Conservation (phyloP, 2,113 vertebrate species). For the Phoenicopterus ruber region DNA sequence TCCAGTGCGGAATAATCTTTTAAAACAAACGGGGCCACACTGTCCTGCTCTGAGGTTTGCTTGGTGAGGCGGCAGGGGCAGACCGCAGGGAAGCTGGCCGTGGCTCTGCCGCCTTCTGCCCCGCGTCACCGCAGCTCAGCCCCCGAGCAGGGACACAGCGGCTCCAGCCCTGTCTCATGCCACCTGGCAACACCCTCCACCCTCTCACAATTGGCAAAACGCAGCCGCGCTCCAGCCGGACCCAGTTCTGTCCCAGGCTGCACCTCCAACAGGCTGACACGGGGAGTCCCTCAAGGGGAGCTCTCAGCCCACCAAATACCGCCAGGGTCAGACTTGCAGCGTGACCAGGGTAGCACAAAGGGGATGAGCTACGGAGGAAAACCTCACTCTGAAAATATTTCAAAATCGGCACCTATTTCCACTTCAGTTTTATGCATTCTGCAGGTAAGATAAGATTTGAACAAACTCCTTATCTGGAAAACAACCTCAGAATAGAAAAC, state of each 20-base stretch:
- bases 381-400: background rate
- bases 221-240: background rate
- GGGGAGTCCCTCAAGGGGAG: background rate
- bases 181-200: background rate
- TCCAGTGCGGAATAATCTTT: background rate
- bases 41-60: background rate
- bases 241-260: background rate
- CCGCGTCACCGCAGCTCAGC: background rate
- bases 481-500: background rate
- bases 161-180: background rate
- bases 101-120: background rate
- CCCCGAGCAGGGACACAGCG: background rate
- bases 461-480: background rate
- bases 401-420: background rate
- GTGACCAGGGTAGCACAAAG: background rate
- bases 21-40: background rate
- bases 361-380: fast-evolving
- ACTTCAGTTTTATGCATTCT: background rate
- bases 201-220: background rate
- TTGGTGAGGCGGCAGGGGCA: background rate
- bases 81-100: background rate
- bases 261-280: background rate
- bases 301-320: background rate
- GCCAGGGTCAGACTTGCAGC: background rate
- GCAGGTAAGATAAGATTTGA: background rate